These are phyloP conservation scores for Rhodeus uyekii DNA, from an alignment of 2,797 vertebrate species.

Conservation along the genomic window DNA sequence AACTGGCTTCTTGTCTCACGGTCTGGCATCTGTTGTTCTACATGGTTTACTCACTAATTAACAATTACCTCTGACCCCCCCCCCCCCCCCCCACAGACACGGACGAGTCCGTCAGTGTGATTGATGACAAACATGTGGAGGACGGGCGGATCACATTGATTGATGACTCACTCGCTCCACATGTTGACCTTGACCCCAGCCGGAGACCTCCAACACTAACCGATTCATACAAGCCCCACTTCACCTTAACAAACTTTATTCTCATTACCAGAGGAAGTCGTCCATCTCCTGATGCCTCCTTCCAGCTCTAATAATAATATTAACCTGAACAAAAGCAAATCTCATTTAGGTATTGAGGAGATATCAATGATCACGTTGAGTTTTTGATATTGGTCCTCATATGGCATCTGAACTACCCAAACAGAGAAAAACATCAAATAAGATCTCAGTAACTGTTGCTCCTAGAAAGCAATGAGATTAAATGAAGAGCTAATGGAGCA, in stretches of 20 bases:
- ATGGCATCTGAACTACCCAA: not conserved
- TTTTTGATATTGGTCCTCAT: not conserved
- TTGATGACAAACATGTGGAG: slow-evolving; percentile 79
- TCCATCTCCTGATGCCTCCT: not conserved
- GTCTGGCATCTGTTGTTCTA: slow-evolving; percentile 55
- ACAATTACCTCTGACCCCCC: slow-evolving; percentile 50
- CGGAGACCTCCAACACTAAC: slow-evolving; percentile 30
- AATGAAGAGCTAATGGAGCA: not conserved
- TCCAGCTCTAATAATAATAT: slow-evolving; percentile 20
- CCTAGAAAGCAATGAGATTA: not conserved
- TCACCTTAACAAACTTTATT: slow-evolving; percentile 24
- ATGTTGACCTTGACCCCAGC: slow-evolving; percentile 74
- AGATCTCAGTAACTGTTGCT: not conserved
- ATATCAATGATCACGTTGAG: not conserved
- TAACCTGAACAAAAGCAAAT: slow-evolving; percentile 8
- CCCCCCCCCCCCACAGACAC: not conserved
- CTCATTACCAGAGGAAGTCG: slow-evolving; percentile 14
- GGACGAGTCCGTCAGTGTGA: slow-evolving; percentile 68
- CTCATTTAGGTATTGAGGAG: not conserved
- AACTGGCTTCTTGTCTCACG: slow-evolving; percentile 39
- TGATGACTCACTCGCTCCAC: slow-evolving; percentile 71
- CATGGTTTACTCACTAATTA: slow-evolving; percentile 54
- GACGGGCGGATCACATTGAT: slow-evolving; percentile 72
- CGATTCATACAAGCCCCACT: slow-evolving; percentile 11
- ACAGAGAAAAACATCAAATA: not conserved